Percentiles rank a stretch among this genome's conserved stretches.
These are phyloP conservation scores for Harmothoe impar DNA, from an alignment of 2,888 invertebrate species.

Conservation along the genomic window DNA sequence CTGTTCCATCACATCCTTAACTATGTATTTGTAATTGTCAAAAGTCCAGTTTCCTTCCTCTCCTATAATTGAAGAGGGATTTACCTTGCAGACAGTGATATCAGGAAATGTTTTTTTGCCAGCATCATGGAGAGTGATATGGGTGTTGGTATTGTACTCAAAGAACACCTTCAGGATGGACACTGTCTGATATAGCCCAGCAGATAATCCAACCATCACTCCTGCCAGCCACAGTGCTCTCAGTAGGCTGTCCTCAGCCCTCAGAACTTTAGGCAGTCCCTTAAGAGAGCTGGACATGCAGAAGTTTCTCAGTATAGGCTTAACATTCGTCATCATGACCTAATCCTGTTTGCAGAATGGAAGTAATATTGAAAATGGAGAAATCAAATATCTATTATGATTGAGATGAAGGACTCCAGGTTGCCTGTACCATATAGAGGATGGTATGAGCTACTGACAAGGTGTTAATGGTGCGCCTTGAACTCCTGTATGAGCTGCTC, in stretches of 20 bases:
- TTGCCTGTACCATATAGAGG: too few species aligned
- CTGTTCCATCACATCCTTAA: background rate
- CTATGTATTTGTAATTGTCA: background rate
- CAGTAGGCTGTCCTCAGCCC: background rate
- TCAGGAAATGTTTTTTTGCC: background rate
- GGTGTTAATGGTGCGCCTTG: too few species aligned
- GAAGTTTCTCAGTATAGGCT: background rate
- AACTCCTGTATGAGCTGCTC: too few species aligned
- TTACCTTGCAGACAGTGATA: constrained; percentile 51
- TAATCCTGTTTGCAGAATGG: background rate
- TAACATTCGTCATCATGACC: background rate
- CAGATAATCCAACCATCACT: background rate
- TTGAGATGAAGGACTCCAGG: too few species aligned
- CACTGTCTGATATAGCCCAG: constrained; percentile 22
- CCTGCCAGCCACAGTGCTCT: background rate
- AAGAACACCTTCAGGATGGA: constrained; percentile 21
- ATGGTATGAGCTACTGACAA: too few species aligned
- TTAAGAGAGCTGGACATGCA: constrained; percentile 10
- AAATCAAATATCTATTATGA: too few species aligned
- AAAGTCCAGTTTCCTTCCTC: constrained; percentile 5
- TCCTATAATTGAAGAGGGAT: constrained; percentile 20
- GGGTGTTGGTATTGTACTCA: constrained; percentile 41
- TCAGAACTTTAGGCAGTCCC: constrained; percentile 26
- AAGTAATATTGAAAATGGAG: too few species aligned
- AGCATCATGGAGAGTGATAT: background rate